These are phyloP conservation scores for Grammomys surdaster DNA, from an alignment of 2,113 vertebrate genomes.

Conservation along the genomic window DNA sequence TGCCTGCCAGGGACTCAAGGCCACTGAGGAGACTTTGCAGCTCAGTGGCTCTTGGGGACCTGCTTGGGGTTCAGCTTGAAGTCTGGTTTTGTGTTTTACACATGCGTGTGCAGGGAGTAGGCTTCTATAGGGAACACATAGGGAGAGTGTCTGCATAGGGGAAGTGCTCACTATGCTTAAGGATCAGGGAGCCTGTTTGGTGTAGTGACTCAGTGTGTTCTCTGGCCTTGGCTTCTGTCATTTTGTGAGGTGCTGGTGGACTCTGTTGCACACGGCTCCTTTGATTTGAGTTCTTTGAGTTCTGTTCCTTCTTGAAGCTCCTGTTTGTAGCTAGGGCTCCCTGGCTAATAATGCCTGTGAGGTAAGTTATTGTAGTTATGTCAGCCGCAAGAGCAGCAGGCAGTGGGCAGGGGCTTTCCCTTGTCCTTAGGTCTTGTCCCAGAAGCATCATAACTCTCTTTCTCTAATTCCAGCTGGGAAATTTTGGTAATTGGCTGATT, in stretches of 20 bases:
- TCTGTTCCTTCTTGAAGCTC: neutral
- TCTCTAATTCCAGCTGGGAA: neutral
- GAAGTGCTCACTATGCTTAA: neutral
- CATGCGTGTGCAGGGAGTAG: neutral
- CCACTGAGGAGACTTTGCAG: neutral
- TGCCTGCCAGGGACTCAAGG: neutral
- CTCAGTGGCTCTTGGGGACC: neutral
- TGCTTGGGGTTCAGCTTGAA: neutral
- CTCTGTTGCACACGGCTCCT: neutral
- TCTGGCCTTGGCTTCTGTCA: neutral
- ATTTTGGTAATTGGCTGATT: neutral
- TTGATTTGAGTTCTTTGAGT: neutral
- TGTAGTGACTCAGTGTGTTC: neutral
- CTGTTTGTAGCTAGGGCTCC: neutral
- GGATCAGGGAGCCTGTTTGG: neutral
- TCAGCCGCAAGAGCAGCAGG: neutral
- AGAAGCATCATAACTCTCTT: neutral
- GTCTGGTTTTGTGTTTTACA: neutral
- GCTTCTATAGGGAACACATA: neutral
- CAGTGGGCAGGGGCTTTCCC: neutral
- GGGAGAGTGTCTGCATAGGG: accelerated
- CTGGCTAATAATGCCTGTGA: neutral
- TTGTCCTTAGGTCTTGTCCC: neutral
- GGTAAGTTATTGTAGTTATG: accelerated
- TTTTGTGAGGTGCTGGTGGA: accelerated